Base-by-base conservation (phyloP, 1,140 invertebrate species). In the Zaprionus ornatus region DNA sequence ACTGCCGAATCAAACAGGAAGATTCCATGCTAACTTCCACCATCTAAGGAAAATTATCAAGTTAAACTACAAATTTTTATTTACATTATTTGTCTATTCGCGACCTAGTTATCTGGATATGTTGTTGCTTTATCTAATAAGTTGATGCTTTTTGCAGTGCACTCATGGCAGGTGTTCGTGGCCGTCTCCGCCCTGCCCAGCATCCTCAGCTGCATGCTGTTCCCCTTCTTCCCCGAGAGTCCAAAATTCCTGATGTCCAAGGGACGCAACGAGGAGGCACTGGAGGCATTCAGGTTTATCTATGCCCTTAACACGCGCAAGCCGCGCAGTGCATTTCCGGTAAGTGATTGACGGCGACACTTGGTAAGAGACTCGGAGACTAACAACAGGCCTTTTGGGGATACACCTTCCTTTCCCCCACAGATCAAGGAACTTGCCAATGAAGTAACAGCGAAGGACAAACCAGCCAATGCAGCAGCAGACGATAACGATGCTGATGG, bases 201-300 rank as follows among this genome's bases (percentile, higher is more conserved):
- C 23, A 78, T 97, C 0, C 74, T 96, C 5, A 95, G 95, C 7
- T 94, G 94, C 1, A 54, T 95, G 10, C 92, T 94, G 0, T 94
- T 97, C 55, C 93, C 94, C 52, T 95, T 95, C 77, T 93, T 97
- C 4, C 95, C 96, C 0, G 97, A 98, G 91, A 97, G 96, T 83
- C 97, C 97, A 5, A 97, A 97, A 91, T 97, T 96, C 90, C 92
- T 97, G 0, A 96, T 98, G 94, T 95, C 95, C 0, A 93, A 94
- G 79, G 95, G 96, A 62, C 94, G 94, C 52, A 96, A 95, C 70
- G 93, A 94, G 0, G 95, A 96, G 77, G 96, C 96, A 93, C 59
- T 92, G 61, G 61, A 64, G 19, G 91, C 81, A 21, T 92, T 92
- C 21, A 55, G 75, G 21, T 82, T 79, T 6, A 91, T 92, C 1